Evolutionary conservation across 2,797 vertebrate species (phyloP), one percentile per base, ranked within the genome.

Genomic region (Emydoidea blandingii): DNA sequence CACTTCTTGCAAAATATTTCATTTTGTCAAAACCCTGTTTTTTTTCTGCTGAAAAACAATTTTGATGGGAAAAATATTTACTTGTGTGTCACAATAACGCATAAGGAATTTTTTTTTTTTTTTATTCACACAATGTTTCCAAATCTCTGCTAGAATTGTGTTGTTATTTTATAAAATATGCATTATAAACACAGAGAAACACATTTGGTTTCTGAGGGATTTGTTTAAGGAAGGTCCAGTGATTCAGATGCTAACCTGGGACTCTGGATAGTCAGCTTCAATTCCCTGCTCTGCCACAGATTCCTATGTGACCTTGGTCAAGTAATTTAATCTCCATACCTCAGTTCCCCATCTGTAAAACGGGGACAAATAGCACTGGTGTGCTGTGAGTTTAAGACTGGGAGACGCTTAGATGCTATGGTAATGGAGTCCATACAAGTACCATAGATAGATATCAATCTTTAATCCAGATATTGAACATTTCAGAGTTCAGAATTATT

Each of bases 331-430:
- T 59, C 31, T 21, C 29, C 5, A 1, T 62, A 5, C 34, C 44
- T 87, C 1, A 0, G 4, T 93, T 85, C 47, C 41, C 4, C 0
- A 0, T 25, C 15, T 50, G 88, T 68, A 27, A 86, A 92, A 89
- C 27, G 10, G 44, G 3, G 0, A 0, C 1, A 87, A 41, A 87
- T 31, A 41, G 1, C 29, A 37, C 12, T 53, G 83, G n/a, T 37
- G 6, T 14, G 5, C 0, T 86, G 59, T 82, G 89, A 78, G 25
- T 78, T 47, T 47, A 78, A 47, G 44, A 29, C 25, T 6, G 12
- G 6, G 72, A 76, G 25, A 21, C 8, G 87, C 50, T 83, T 31
- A 3, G 57, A 81, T 65, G 37, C 23, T 87, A 92, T 41, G 52
- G 52, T 85, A 87, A 83, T 53, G 4, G 4, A 3, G 25, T 79